A percentile compares a stretch with the other conserved stretches of the same genome.
These are phyloP conservation scores for Anguilla obscura DNA, from an alignment of 2,797 vertebrate genomes.

Conservation along the genomic window DNA sequence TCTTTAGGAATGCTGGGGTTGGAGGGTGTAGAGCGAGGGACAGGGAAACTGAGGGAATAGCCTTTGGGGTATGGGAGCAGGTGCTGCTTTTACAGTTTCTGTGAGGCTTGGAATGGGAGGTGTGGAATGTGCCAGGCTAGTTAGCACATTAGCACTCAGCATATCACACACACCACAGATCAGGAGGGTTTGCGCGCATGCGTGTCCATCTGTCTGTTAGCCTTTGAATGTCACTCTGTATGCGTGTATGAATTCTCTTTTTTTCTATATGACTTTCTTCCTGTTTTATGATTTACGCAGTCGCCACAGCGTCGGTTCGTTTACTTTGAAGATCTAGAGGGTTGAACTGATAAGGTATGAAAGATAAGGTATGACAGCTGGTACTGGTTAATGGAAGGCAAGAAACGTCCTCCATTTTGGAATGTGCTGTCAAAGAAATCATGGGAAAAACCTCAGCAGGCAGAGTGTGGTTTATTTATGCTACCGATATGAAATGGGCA, in stretches of 20 bases:
- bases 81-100: background rate
- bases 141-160: slow-evolving; percentile 47
- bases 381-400: slow-evolving; percentile 44
- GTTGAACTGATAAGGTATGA: slow-evolving; percentile 53
- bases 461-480: background rate
- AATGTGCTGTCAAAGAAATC: slow-evolving; percentile 39
- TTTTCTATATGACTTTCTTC: background rate
- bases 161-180: slow-evolving; percentile 7
- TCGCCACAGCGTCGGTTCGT: slow-evolving; percentile 40
- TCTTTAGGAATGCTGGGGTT: slow-evolving; percentile 15
- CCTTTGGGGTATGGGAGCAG: slow-evolving; percentile 13
- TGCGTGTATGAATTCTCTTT: slow-evolving; percentile 32
- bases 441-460: background rate
- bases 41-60: background rate
- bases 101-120: background rate
- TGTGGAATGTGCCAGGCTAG: slow-evolving; percentile 35
- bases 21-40: background rate
- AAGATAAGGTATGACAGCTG: slow-evolving; percentile 43
- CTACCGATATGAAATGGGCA: background rate
- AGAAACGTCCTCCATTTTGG: slow-evolving; percentile 35
- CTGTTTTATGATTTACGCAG: slow-evolving; percentile 23
- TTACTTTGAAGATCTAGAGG: slow-evolving; percentile 54
- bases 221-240: background rate
- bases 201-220: slow-evolving; percentile 14
- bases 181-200: slow-evolving; percentile 17